Evolutionary conservation across 2,113 vertebrate species (phyloP), one percentile per base, ranked within the genome.

Genomic region (Calyptomena viridis): DNA sequence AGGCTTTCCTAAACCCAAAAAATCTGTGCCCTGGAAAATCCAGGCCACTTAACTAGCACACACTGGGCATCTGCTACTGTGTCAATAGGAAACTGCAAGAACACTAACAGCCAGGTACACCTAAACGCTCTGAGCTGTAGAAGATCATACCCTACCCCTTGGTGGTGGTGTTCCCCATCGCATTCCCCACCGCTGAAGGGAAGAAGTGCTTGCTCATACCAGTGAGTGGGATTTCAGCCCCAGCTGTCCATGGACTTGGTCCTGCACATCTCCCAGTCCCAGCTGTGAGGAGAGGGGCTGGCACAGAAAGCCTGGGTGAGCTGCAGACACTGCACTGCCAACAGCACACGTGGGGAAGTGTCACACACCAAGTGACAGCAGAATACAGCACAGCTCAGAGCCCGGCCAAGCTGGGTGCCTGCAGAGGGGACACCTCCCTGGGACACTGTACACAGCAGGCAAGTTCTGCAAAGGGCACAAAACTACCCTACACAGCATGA

Each of bases 301-400:
- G 46, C 52, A 67, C 12, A 11, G 30, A 60, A 23, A 23, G 42
- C 53, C 62, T 6, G 39, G 56, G 52, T 0, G 0, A 15, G 56
- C 58, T 52, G 69, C 96, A 64, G 40, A 52, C 33, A 4, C 52
- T 9, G 44, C 71, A 25, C 13, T 24, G 33, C 81, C 25, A 50
- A 14, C 39, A 62, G 31, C 55, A 71, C 52, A 7, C 8, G 3
- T 2, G 24, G 44, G 42, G 6, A 67, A 62, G 31, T 0, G 1
- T 74, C 71, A 82, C 56, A 56, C 56, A 28, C 11, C 0, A 0
- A 35, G 35, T 64, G 78, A 91, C 82, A 56, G 25, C 4, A 24
- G 68, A 52, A 58, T 5, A 47, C 63, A 37, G 78, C 2, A 2
- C 50, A 69, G 58, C 53, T n/a, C 56, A 55, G 63, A 67, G n/a